Base-by-base conservation (phyloP, 2,797 vertebrate genomes). In the Bryconaethiops microstoma region DNA sequence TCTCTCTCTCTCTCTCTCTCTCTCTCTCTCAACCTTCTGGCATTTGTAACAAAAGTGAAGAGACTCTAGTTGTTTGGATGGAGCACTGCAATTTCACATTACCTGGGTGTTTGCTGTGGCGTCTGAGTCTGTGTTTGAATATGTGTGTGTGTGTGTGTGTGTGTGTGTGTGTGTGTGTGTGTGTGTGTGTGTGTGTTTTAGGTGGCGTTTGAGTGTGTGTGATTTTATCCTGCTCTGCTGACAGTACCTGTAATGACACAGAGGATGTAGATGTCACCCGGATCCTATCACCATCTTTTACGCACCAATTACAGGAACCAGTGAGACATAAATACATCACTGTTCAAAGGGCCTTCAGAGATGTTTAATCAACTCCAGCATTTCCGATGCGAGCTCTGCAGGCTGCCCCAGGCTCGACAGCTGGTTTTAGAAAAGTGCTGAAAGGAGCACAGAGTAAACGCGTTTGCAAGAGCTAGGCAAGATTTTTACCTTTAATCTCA, bases 21-120 rank as follows among this genome's bases (percentile, higher is more conserved):
- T 23, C 23, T 62, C 21, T 60, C 23, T 1, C 21, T n/a, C 54
- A 75, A 80, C 79, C 80, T 72, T 85, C 83, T 88, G 86, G 86
- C 60, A 77, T 57, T 86, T 84, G 78, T 76, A 82, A 54, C 85
- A 78, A 79, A 84, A 83, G 76, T 87, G 83, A 88, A 85, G 80
- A 86, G 88, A 88, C 4, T 52, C 82, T 87, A 89, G 88, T 88
- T 85, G 84, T 85, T 69, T 67, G 74, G 84, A 89, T 90, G 90
- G 86, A 88, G 86, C 35, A 63, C 78, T 77, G 81, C 5, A 4
- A 62, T 23, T 48, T 75, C 81, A n/a, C 87, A 85, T 86, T 86
- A 79, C 81, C 75, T 55, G 29, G 57, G 45, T 71, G 84, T 76
- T 19, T 55, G 48, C 50, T 65, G 29, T 59, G 59, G 35, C 21